Evolutionary conservation across 2,888 invertebrate species (phyloP), one percentile per base, ranked within the genome.

Genomic region (Tenodera sinensis): DNA sequence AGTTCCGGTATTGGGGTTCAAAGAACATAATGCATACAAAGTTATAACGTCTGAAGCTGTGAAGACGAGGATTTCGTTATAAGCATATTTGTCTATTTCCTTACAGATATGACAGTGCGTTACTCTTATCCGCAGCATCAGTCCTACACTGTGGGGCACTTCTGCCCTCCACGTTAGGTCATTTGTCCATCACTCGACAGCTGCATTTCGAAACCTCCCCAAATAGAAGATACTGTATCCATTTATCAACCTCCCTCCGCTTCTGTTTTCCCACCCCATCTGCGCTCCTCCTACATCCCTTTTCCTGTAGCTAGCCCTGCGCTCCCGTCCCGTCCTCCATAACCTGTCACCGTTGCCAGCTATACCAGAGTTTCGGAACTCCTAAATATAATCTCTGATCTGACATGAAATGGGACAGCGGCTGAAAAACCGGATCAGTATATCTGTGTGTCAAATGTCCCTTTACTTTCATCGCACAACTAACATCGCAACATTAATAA

Each of bases 201-300:
- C 83, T 87, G 83, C 87, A 87, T 87, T 87, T 87, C 87, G 54
- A 87, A 87, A 87, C 87, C 87, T 87, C 87, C 82, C 87, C 87
- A 87, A 83, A 87, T 83, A 87, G 87, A 87, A 87, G 87, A 87
- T 87, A 87, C 87, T 87, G 42, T 87, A 83, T 87, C 83, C 87
- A 87, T 87, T 87, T 87, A 87, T 87, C 87, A 87, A 83, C 83
- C 30, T 71, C 54, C 83, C 30, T 71, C 54, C 34, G 25, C 30
- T 42, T 83, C 20, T 83, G 28, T n/a, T 12, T 81, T 83, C 42
- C 34, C 54, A 71, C 14, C 54, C 54, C 54, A 71, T 71, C 54
- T 15, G 54, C 54, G 54, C 82, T 82, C 82, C 42, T 83, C 83
- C 86, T 54, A 54, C 86, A 34, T 81, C 86, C 83, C 82, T 83